Evolutionary conservation across 2,888 invertebrate genomes (phyloP), one percentile per base, ranked within the genome.

Genomic region (Phlogophora meticulosa): DNA sequence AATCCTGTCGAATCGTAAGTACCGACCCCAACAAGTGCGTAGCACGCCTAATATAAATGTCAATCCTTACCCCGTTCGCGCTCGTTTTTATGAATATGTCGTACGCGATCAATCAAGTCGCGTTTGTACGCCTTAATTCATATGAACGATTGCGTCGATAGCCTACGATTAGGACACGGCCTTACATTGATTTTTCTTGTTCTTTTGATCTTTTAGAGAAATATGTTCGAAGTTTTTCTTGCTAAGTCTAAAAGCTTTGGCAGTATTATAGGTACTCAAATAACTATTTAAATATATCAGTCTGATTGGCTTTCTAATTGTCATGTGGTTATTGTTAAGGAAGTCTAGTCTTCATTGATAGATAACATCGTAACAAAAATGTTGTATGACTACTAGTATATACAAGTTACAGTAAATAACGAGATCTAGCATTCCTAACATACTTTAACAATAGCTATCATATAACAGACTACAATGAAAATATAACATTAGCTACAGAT

Each of bases 361-460:
- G 70, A 73, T 69, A 73, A 73, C 73, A 73, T 76, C 52, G 71
- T 80, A 81, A 82, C 83, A 69, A 76, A 71, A 78, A 78, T 73
- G 74, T 68, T 67, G 42, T 76, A 72, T 63, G 76, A 72, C 49
- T 72, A 74, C 80, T 81, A 78, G 69, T 74, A 80, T 85, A 82
- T 87, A 87, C 80, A 81, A 78, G 84, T 82, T 81, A 88, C 85
- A 87, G 84, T 84, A 85, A 88, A 86, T 88, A 92, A 92, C 93
- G 94, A 94, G 95, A 95, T 94, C 95, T 95, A 94, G 92, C 92
- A 89, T 89, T 90, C 84, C 91, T 93, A 93, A 85, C 81, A 90
- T 85, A 87, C 78, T 85, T 80, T 87, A 90, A 90, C 87, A 90
- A 89, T 88, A 85, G 70, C 76, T 73, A 85, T 82, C 72, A 66